Evolutionary conservation across 2,113 vertebrate species (phyloP), one percentile per base, ranked within the genome.

Genomic region (Columba livia): DNA sequence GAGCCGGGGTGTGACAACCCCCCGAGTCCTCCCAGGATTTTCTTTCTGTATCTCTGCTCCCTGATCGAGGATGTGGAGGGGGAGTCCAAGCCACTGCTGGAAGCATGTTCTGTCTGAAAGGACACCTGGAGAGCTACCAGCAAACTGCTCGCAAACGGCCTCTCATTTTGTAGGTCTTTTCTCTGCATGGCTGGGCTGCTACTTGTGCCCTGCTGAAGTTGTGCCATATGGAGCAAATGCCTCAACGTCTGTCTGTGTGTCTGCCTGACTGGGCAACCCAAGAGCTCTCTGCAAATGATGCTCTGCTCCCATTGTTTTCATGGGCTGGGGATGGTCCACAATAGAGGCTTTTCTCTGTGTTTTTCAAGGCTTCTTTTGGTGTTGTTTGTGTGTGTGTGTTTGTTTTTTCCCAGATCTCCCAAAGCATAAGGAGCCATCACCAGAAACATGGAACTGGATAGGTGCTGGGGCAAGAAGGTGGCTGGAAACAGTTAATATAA

Each of bases 191-290:
- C 77, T 40, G 12, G 92, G 77, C 90, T 93, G 85, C 18, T 95
- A 79, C 79, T 67, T 62, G 79, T 91, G 88, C 85, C 89, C 90
- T 6, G 4, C 95, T 96, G 94, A 96, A 96, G 79, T 74, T 86
- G 85, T 95, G 92, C 94, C 94, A 95, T 93, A 96, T 95, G 94
- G 94, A 96, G 31, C 90, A 96, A 96, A 96, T 93, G 93, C 88
- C 93, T 60, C 88, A 94, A n/a, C 38, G 88, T 96, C 95, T 97
- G 91, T 90, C 93, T 88, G 82, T 72, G 64, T 91, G 85, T 95
- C 95, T 93, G 93, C 92, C 85, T 86, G 88, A 84, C 79, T 24
- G 0, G 56, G 75, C 60, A 67, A 48, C 79, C 58, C 51, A 19
- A 74, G 65, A 89, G 64, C 71, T 83, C 56, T 73, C 88, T 88